Evolutionary conservation across 2,113 vertebrate genomes (phyloP), one percentile per base, ranked within the genome.

Genomic region (Saccopteryx bilineata): DNA sequence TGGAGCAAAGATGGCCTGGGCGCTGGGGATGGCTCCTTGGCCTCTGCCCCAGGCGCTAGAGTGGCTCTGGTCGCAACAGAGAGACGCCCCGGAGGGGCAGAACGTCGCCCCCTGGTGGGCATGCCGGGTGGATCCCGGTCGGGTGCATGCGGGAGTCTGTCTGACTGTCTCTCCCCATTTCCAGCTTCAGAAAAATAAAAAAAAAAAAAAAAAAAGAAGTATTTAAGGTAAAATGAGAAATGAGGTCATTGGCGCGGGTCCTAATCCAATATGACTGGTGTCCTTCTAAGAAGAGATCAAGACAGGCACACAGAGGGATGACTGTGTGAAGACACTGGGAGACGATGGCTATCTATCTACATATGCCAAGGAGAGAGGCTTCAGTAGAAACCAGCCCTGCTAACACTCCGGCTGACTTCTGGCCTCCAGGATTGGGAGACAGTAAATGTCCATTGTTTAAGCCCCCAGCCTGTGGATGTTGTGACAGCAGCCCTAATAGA

Each of bases 331-430:
- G 71, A 46, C 11, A 11, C 0, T 2, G 87, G 63, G 26, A 14
- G 72, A 5, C 5, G 15, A 7, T 1, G 1, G 58, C 5, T 11
- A 5, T 1, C 5, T 11, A 5, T 1, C 39, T 5, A 11, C 19
- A 1, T 5, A 1, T 5, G 1, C 91, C 46, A 14, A 14, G 31
- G 33, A 52, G 31, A 5, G 79, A 24, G 52, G 46, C 79, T 26
- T 82, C 60, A 9, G 72, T 13, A 9, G 80, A 17, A 18, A 8
- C 78, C 90, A 66, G 15, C 50, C 69, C 48, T 24, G 48, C 79
- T 0, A 2, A 23, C 85, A n/a, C 26, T 9, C 2, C 56, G 15
- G 61, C 58, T 0, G 21, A 54, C 61, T 19, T 39, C 28, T 52
- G 31, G 65, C 19, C 66, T 28, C 68, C 31, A n/a, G 83, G n/a